phyloP scores from a whole-genome alignment of 2,888 invertebrate genomes.

The Rambutsinella grinnellia region DNA sequence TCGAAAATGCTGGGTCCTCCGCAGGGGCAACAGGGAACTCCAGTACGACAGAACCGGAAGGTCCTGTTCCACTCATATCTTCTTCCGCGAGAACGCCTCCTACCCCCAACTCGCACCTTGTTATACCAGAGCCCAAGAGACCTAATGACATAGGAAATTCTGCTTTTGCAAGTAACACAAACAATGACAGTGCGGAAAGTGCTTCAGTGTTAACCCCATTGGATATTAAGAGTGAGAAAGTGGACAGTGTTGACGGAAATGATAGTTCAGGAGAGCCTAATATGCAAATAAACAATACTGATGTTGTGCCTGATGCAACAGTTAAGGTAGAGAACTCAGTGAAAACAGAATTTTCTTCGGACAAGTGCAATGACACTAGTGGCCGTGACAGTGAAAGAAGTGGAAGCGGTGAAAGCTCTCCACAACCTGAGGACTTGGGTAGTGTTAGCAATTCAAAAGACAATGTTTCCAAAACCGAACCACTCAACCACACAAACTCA shows the following conservation, averaged over 20 bases:
- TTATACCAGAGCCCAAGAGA: conserved; percentile 62
- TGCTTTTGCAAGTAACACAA: conserved; percentile 29
- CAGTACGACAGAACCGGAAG: conserved; percentile 25
- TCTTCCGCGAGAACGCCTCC: conserved; percentile 52
- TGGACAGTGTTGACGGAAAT: conserved; percentile 30
- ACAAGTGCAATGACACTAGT: conserved; percentile 46
- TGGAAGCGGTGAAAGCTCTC: conserved; percentile 29
- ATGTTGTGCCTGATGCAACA: conserved; percentile 27
- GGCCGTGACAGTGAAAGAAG: conserved; percentile 42
- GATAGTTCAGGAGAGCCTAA: conserved; percentile 17
- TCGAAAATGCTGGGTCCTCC: conserved; percentile 48
- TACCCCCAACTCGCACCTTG: conserved; percentile 48
- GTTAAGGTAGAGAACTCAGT: conserved; percentile 39
- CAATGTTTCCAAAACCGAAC: conserved; percentile 28
- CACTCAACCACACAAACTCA: conserved; percentile 35
- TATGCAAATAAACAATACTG: conserved; percentile 30
- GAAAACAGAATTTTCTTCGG: conserved; percentile 37
- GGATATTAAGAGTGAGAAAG: conserved; percentile 42
- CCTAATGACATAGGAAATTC: conserved; percentile 38
- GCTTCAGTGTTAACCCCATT: conserved; percentile 25
- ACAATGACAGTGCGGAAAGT: conserved; percentile 39
- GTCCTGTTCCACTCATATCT: conserved; percentile 48
- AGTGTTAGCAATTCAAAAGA: conserved; percentile 37
- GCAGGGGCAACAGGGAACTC: conserved; percentile 21
- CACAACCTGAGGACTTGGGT: conserved; percentile 36